phyloP scores from a whole-genome alignment of 2,797 vertebrate genomes.

The Mallotus villosus region DNA sequence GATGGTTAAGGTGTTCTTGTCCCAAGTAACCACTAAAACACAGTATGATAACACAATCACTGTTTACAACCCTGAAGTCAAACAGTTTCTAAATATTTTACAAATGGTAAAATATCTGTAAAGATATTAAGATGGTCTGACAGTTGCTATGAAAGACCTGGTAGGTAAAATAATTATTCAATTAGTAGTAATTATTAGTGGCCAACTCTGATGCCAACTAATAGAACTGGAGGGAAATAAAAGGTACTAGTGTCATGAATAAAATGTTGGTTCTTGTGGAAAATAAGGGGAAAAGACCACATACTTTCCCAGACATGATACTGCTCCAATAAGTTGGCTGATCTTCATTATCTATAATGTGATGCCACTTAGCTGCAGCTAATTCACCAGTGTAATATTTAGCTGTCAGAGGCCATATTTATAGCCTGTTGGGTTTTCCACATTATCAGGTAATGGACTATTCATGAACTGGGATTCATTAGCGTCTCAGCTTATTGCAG shows the following conservation, averaged over 20 bases:
- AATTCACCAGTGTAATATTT: slow-evolving; percentile 31
- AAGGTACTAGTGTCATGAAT: slow-evolving; percentile 28
- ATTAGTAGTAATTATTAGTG: background rate
- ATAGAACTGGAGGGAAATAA: slow-evolving; percentile 18
- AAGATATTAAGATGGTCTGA: background rate
- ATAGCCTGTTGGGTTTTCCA: slow-evolving; percentile 37
- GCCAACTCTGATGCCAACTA: too few relatives aligned
- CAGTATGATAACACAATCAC: background rate
- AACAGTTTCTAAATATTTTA: slow-evolving; percentile 30
- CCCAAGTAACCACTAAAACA: background rate
- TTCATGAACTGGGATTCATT: slow-evolving; percentile 26
- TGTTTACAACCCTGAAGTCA: background rate
- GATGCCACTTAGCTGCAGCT: slow-evolving; percentile 33
- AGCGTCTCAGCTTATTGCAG: background rate
- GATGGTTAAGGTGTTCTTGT: too few relatives aligned
- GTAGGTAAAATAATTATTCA: background rate
- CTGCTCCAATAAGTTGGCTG: slow-evolving; percentile 25
- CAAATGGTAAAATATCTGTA: slow-evolving; percentile 24
- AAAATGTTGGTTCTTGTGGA: slow-evolving; percentile 31
- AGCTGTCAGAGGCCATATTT: slow-evolving; percentile 20
- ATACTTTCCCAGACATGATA: slow-evolving; percentile 44
- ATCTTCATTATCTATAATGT: slow-evolving; percentile 35
- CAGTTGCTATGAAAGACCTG: background rate
- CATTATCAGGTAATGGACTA: slow-evolving; percentile 27
- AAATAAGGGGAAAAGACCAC: slow-evolving; percentile 36